Base-by-base conservation (phyloP, 2,113 vertebrate genomes). In the Cettia cetti region DNA sequence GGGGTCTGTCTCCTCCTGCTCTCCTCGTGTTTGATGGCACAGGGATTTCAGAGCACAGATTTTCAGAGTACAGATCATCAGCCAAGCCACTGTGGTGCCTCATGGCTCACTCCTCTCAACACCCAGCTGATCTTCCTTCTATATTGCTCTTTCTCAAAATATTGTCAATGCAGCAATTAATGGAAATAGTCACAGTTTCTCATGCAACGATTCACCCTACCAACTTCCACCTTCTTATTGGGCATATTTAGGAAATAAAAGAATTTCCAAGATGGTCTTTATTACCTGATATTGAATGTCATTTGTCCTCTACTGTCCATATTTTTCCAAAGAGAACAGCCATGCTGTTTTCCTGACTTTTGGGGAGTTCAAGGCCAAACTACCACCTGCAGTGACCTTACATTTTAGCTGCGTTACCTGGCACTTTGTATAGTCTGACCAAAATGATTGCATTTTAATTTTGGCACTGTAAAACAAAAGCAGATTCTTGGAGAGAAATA, bases 1-100 rank as follows among this genome's bases (percentile, higher is more conserved):
- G 37, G 18, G 9, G 4, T 56, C 49, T 59, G 18, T 11, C 30
- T 39, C 2, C 0, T 54, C 14, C 24, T 33, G 15, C 7, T 50
- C 30, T 71, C 11, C 21, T 31, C 6, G 17, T 49, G 33, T 33
- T 59, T 7, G 16, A 12, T 10, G 33, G 19, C 9, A n/a, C 26
- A 28, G 47, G 26, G 42, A 33, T 74, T 47, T 28, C 24, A 65
- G 82, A 77, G 19, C 23, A 42, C 13, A 14, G 11, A 42, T 42
- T 42, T 42, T 42, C 40, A 42, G 40, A 42, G 0, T 33, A 11
- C 24, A 63, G 16, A n/a, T 12, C 8, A 20, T 7, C 33, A 35
- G 0, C 5, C 23, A 63, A 54, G 63, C 9, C 20, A 13, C 63
- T 47, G 14, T 0, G 0, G 7, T 15, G 72, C 42, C 75, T 33